Conservation (phyloP, 2,113 vertebrate genomes). For the Rhipidura dahli region DNA sequence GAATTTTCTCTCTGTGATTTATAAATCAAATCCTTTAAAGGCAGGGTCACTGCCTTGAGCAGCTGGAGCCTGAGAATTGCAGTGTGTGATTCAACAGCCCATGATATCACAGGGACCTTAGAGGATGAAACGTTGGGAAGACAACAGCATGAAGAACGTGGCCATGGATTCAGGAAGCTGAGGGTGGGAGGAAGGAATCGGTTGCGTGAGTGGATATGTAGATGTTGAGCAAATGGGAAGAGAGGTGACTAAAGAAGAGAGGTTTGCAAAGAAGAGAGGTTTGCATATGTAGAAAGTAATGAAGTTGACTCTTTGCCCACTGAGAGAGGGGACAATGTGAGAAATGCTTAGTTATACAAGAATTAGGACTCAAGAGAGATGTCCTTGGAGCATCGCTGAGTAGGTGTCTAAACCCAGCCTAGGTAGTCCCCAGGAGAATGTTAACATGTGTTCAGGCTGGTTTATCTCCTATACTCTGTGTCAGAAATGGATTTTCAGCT, state of each 20-base stretch:
- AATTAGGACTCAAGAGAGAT: not conserved
- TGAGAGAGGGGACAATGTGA: not conserved
- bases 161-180: not conserved
- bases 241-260: not conserved
- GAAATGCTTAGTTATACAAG: not conserved
- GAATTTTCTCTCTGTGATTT: not conserved
- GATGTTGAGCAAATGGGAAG: not conserved
- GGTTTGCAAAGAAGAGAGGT: not conserved
- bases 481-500: not conserved
- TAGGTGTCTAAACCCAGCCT: not conserved
- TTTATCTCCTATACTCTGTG: not conserved
- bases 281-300: not conserved
- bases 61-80: not conserved
- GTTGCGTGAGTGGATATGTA: not conserved
- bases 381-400: not conserved
- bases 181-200: not conserved
- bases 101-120: not conserved
- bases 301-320: not conserved
- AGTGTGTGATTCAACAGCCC: not conserved
- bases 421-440: not conserved
- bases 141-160: accelerated
- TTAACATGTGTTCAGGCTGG: not conserved
- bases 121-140: not conserved
- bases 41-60: not conserved
- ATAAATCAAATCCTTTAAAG: not conserved